phyloP scores from a whole-genome alignment of 2,113 vertebrate genomes.

The Sula dactylatra region DNA sequence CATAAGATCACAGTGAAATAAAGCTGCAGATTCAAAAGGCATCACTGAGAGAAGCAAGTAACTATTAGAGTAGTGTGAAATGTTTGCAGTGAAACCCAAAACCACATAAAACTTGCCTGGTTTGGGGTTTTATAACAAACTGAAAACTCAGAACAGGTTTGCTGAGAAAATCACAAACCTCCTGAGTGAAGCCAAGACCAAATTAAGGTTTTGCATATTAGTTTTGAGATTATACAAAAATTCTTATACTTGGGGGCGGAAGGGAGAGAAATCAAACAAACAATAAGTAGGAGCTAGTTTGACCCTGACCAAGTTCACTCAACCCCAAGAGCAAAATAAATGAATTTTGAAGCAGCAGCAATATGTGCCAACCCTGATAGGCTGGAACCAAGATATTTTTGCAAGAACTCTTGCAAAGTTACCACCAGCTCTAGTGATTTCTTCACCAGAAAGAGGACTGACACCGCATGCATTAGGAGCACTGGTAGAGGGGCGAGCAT shows the following conservation, averaged over 20 bases:
- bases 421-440: conserved; percentile 8
- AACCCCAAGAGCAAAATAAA: conserved; percentile 22
- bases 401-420: not conserved
- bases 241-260: not conserved
- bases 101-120: conserved; percentile 43
- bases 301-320: conserved; percentile 8
- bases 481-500: not conserved
- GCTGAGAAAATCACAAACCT: conserved; percentile 1
- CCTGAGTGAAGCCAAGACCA: not conserved
- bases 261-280: not conserved
- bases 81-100: conserved; percentile 51
- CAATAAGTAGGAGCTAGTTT: conserved; percentile 29
- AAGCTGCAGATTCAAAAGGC: conserved; percentile 16
- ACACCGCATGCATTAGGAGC: not conserved
- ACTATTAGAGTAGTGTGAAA: conserved; percentile 26
- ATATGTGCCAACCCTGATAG: not conserved
- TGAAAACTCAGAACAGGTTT: conserved; percentile 50
- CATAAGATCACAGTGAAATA: not conserved
- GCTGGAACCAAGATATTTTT: conserved; percentile 8
- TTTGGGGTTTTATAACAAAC: conserved; percentile 48
- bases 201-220: conserved; percentile 1
- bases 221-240: conserved; percentile 1
- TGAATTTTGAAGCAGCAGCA: not conserved
- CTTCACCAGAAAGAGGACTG: not conserved
- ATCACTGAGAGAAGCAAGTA: conserved; percentile 14